Conservation (phyloP, 1,140 invertebrate genomes). For the Dermatophagoides farinae region DNA sequence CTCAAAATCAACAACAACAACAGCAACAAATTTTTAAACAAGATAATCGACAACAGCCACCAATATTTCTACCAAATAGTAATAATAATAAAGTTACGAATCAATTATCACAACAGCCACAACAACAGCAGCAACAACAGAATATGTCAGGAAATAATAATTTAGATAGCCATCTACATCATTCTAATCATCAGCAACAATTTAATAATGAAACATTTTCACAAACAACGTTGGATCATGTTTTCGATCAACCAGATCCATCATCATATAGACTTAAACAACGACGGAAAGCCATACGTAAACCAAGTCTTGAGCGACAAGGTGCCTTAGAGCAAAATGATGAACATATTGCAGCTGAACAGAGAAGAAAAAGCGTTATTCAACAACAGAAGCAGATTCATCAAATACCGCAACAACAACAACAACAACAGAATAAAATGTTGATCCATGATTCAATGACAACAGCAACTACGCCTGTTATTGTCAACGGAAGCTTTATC, state of each 20-base stretch:
- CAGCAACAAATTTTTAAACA: no score
- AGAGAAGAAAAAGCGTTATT: slow-evolving; percentile 18
- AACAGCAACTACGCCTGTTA: slow-evolving; percentile 16
- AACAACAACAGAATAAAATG: slow-evolving; percentile 20
- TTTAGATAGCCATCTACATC: background rate
- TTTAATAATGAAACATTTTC: background rate
- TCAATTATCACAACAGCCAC: background rate
- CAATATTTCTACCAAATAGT: no score
- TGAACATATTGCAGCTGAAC: slow-evolving; percentile 27
- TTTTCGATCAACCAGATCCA: background rate
- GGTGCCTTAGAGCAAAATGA: slow-evolving; percentile 36
- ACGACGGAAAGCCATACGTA: slow-evolving; percentile 25
- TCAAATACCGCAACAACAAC: no score
- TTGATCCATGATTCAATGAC: slow-evolving; percentile 18
- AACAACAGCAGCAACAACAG: background rate
- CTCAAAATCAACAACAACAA: no score
- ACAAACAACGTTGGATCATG: no score
- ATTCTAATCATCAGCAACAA: background rate
- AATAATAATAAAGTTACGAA: no score
- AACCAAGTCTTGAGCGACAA: slow-evolving; percentile 55
- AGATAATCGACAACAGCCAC: no score
- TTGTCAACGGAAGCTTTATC: no score
- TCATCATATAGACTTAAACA: background rate
- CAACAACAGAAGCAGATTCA: slow-evolving; percentile 19
- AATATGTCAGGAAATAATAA: background rate